Evolutionary conservation across 1,140 invertebrate species (phyloP), one percentile per base, ranked within the genome.

Genomic region (Charaxes varanes): DNA sequence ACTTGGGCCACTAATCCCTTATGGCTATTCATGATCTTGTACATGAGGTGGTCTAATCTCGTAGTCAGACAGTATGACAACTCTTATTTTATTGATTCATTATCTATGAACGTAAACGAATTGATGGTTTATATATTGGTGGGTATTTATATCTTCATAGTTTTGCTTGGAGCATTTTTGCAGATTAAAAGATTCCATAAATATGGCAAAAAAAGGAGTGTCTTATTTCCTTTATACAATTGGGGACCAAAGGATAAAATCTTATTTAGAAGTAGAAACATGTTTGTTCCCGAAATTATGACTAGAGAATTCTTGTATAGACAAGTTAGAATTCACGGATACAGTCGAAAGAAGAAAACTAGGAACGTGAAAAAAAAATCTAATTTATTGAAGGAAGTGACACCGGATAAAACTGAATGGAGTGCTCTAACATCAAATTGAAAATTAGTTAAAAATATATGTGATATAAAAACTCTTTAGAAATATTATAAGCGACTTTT

Each of bases 271-370:
- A 82, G 77, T 52, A 62, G 77, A 47, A 66, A 66, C 43, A 76
- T 82, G 72, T 82, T 82, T 56, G 65, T 77, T 4, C 72, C 77
- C 3, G 70, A 78, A 62, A 79, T 79, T 40, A 82, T 82, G 77
- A 82, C 77, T 0, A 63, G 66, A 36, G 77, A 82, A 53, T 82
- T 82, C 60, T 41, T 82, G 10, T 82, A 82, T 21, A 54, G 74
- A 19, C 78, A 79, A 69, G 65, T 78, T 2, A 66, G 65, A 42
- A 73, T 79, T 36, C 62, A 58, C 15, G 60, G 64, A 4, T 70
- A 70, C 40, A 52, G 45, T 13, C 49, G 54, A 31, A 55, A 53
- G 8, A 48, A 38, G 3, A 43, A 40, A 17, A 13, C 6, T 10
- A 38, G 15, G 42, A 45, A 38, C 7, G 41, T 37, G 26, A 44